Conservation (phyloP, 2,113 vertebrate species). For the Patagioenas fasciata region DNA sequence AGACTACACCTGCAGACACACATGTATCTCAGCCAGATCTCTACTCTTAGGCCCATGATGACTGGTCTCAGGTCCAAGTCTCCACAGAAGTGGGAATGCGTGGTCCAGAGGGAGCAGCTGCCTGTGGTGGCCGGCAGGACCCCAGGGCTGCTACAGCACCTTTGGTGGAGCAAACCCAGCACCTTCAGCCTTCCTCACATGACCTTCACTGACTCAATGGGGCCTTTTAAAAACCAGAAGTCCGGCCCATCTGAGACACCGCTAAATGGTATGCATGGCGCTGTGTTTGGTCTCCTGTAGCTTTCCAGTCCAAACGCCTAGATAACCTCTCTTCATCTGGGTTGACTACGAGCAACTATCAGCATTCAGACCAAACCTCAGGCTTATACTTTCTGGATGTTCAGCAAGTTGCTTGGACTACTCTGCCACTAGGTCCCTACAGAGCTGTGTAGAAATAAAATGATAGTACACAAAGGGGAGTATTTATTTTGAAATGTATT, state of each 20-base stretch:
- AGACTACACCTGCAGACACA: neutral
- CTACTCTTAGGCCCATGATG: neutral
- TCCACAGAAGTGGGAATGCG: neutral
- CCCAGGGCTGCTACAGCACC: neutral
- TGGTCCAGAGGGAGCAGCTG: neutral
- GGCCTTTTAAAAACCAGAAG: neutral
- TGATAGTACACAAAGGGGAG: neutral
- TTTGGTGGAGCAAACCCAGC: accelerated
- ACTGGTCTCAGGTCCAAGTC: neutral
- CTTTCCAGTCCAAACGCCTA: neutral
- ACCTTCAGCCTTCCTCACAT: neutral
- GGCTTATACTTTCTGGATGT: neutral
- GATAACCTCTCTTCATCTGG: neutral
- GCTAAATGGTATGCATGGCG: neutral
- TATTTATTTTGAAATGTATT: neutral
- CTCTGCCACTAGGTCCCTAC: neutral
- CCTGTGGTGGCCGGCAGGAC: neutral
- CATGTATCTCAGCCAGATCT: neutral
- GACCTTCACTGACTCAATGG: neutral
- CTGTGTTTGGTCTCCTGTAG: neutral
- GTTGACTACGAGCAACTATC: neutral
- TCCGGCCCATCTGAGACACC: neutral
- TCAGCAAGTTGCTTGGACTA: neutral
- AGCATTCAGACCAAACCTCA: neutral
- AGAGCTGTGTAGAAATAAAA: neutral